Conservation (phyloP, 2,888 invertebrate genomes). For the Marasmarcha lunaedactyla region DNA sequence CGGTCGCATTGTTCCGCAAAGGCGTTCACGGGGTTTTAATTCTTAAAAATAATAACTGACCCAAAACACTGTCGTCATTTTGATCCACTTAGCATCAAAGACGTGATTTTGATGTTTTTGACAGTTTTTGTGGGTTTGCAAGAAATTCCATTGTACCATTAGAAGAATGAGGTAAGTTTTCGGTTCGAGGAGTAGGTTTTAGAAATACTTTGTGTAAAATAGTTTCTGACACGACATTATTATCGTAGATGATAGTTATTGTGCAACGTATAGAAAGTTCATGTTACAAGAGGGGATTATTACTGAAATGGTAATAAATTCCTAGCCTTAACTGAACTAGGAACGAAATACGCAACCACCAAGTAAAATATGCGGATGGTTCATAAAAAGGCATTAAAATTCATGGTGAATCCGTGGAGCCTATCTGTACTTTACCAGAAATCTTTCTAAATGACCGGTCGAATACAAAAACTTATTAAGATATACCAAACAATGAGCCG, state of each 20-base stretch:
- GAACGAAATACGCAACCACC: too few species aligned
- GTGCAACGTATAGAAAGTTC: too few species aligned
- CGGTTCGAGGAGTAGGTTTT: neutral
- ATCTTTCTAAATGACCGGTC: conserved; percentile 65
- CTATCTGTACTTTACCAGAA: conserved; percentile 35
- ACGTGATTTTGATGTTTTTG: conserved; percentile 46
- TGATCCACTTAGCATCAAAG: conserved; percentile 34
- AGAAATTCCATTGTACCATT: conserved; percentile 34
- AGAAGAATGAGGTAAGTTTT: conserved; percentile 15
- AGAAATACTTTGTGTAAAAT: too few species aligned
- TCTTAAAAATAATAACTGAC: conserved; percentile 41
- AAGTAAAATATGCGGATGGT: too few species aligned
- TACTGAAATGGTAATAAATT: too few species aligned
- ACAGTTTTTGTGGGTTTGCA: conserved; percentile 44
- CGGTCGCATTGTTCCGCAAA: conserved; percentile 37
- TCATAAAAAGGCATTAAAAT: conserved; percentile 31
- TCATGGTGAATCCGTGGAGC: conserved; percentile 26
- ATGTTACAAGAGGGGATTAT: too few species aligned
- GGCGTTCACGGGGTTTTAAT: conserved; percentile 48
- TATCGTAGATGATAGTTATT: too few species aligned
- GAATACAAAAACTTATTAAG: conserved; percentile 64
- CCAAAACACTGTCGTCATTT: conserved; percentile 59
- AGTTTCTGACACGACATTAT: too few species aligned
- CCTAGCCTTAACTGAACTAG: too few species aligned
- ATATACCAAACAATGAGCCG: conserved; percentile 54